phyloP scores from a whole-genome alignment of 1,140 invertebrate genomes.

The Pseudomyrmex cubaensis region DNA sequence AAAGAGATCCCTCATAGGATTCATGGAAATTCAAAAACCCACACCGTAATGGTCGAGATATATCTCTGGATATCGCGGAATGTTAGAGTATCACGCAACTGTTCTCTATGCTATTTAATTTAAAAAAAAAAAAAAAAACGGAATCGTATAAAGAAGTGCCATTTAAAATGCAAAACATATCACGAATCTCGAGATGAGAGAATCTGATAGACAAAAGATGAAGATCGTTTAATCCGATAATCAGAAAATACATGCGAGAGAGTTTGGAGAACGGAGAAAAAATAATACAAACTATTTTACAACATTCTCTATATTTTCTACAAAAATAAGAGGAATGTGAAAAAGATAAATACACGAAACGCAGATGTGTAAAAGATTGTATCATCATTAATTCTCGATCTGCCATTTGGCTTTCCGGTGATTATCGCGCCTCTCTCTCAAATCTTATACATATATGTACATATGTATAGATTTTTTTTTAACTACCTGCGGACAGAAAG shows the following conservation, averaged over 20 bases:
- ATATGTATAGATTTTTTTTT: not conserved
- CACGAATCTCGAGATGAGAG: not conserved
- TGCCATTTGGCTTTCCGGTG: not conserved
- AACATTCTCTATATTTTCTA: not conserved
- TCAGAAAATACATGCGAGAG: not conserved
- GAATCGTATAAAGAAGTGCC: too few species aligned
- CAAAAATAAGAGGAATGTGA: not conserved
- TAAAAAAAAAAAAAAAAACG: too few species aligned
- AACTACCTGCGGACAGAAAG: constrained; percentile 35
- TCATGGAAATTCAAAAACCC: constrained; percentile 4
- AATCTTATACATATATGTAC: too few species aligned
- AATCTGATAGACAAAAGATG: too few species aligned
- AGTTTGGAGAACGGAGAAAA: not conserved
- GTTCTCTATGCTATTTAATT: too few species aligned
- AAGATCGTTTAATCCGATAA: not conserved
- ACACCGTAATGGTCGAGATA: not conserved
- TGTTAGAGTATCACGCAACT: too few species aligned
- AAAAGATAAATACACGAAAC: constrained; percentile 18
- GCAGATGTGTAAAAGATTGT: not conserved
- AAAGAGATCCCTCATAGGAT: not conserved
- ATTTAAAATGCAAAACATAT: not conserved
- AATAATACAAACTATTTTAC: not conserved
- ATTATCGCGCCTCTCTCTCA: constrained; percentile 16
- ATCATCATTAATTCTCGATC: constrained; percentile 31
- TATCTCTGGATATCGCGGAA: not conserved